Conservation (phyloP, 2,113 vertebrate species). For the Neodontobutis hainanensis region DNA sequence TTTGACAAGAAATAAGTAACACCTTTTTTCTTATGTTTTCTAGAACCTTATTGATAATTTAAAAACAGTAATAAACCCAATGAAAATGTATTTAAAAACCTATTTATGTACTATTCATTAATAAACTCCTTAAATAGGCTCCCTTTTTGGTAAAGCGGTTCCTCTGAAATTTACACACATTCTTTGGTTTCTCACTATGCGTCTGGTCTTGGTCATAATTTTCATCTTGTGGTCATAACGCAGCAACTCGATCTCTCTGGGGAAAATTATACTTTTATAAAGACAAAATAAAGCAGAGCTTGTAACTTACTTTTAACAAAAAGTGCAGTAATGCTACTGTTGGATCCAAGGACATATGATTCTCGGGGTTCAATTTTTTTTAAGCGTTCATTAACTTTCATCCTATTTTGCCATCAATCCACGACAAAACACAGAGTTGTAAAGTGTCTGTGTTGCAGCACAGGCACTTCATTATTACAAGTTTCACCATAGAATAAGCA, state of each 20-base stretch:
- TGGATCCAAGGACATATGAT: conserved; percentile 32
- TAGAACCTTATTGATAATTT: too few relatives aligned
- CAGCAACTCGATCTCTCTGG: not conserved
- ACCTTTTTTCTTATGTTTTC: too few relatives aligned
- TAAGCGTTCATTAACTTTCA: conserved; percentile 23
- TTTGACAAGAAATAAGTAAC: too few relatives aligned
- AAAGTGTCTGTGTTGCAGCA: not conserved
- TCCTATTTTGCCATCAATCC: conserved; percentile 19
- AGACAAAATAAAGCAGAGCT: not conserved
- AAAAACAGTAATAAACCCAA: too few relatives aligned
- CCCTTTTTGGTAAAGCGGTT: too few relatives aligned
- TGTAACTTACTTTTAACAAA: not conserved
- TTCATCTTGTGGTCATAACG: not conserved
- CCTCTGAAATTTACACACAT: too few relatives aligned
- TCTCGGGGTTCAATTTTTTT: conserved; percentile 14
- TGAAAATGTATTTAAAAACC: too few relatives aligned
- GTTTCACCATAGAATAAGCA: conserved; percentile 12
- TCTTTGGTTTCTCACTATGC: too few relatives aligned
- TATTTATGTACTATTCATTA: too few relatives aligned
- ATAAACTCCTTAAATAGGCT: too few relatives aligned
- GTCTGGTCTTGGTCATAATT: too few relatives aligned
- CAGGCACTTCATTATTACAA: conserved; percentile 3
- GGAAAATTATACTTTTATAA: not conserved
- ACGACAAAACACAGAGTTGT: not conserved
- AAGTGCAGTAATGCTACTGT: not conserved